phyloP scores from a whole-genome alignment of 2,888 invertebrate species.

The Dastarcus helophoroides region DNA sequence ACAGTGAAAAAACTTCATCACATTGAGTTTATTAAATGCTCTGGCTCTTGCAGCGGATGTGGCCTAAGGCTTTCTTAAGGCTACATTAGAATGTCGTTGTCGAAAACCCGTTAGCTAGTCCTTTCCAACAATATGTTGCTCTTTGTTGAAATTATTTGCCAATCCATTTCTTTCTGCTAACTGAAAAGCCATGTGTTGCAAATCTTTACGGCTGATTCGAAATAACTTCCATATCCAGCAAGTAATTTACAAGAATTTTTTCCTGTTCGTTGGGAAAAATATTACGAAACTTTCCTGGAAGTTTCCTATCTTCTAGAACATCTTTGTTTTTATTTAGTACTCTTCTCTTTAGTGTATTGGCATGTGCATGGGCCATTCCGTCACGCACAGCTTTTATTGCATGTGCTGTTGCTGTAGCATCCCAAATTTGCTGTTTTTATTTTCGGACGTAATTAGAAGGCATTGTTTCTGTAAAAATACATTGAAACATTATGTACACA shows the following conservation, averaged over 20 bases:
- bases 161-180: constrained; percentile 1
- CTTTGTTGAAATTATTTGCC: constrained; percentile 1
- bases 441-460: constrained; percentile 1
- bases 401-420: constrained; percentile 1
- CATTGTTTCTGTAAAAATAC: neutral
- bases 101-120: neutral
- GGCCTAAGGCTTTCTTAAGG: constrained; percentile 1
- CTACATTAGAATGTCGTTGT: neutral
- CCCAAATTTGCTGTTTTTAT: neutral
- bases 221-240: neutral
- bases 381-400: constrained; percentile 1
- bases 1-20: constrained; percentile 1
- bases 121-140: neutral
- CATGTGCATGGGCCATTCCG: constrained; percentile 1
- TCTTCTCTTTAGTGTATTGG: constrained; percentile 1
- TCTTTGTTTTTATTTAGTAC: constrained; percentile 1
- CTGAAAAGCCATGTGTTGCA: neutral
- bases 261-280: neutral
- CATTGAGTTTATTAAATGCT: constrained; percentile 1
- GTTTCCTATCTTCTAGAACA: neutral
- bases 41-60: constrained; percentile 1
- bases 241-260: neutral
- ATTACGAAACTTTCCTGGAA: constrained; percentile 1
- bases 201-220: neutral
- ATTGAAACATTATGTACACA: too few species aligned